A percentile compares a stretch with the other conserved stretches of the same genome.
These are phyloP conservation scores for Peromyscus eremicus DNA, from an alignment of 2,797 vertebrate species.

Conservation along the genomic window DNA sequence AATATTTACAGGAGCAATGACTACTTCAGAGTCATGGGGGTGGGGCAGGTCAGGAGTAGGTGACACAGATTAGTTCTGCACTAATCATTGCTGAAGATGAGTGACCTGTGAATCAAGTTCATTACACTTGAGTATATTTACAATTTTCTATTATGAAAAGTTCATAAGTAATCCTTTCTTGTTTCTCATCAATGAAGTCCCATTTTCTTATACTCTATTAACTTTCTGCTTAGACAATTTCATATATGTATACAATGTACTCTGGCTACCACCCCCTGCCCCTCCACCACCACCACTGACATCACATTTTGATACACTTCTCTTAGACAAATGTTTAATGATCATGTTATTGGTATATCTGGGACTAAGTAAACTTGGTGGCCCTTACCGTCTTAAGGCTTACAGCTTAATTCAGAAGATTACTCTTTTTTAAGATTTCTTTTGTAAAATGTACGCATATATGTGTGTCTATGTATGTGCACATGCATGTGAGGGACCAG, in stretches of 20 bases:
- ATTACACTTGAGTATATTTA: neutral
- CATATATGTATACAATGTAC: neutral
- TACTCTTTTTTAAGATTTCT: neutral
- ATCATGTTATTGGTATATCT: slow-evolving; percentile 29
- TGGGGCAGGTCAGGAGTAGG: neutral
- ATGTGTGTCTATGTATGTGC: neutral
- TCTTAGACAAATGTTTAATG: slow-evolving; percentile 46
- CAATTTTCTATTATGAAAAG: slow-evolving; percentile 31
- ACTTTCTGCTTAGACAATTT: neutral
- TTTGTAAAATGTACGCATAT: neutral
- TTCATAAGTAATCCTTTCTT: slow-evolving; percentile 25
- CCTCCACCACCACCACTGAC: neutral
- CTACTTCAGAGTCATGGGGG: slow-evolving; percentile 13
- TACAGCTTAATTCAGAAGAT: slow-evolving; percentile 56
- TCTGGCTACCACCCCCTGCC: neutral
- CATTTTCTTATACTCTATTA: neutral
- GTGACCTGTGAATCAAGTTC: neutral
- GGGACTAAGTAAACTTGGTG: neutral
- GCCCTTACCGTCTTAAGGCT: slow-evolving; percentile 21
- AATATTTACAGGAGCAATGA: neutral
- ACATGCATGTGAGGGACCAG: neutral
- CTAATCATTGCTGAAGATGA: neutral
- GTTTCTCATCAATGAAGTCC: slow-evolving; percentile 32
- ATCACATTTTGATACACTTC: slow-evolving; percentile 5
- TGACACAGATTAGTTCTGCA: neutral